Base-by-base conservation (phyloP, 2,113 vertebrate genomes). In the Lutjanus erythropterus region DNA sequence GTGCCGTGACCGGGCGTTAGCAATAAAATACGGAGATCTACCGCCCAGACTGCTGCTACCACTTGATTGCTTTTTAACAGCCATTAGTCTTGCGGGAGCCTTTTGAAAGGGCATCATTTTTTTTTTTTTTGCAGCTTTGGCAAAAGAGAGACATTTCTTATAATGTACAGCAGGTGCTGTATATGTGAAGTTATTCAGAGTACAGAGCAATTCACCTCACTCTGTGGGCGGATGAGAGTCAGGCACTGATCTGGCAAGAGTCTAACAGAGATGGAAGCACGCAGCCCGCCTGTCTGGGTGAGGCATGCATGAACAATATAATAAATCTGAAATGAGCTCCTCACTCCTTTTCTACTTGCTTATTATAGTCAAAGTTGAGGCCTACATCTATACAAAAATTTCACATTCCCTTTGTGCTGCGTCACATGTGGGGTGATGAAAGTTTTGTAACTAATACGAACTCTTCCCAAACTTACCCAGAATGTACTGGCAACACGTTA, bases 11-110 rank as follows among this genome's bases (percentile, higher is more conserved):
- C 68, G 37, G 83, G 76, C 78, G 74, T 88, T 82, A 85, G 91
- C 92, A 89, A 93, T 94, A 95, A 94, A 93, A 89, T 41, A 85
- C 81, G 33, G 69, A 90, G 93, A 94, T 94, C 85, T 92, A 94
- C 84, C 44, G 81, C 85, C 66, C 79, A 67, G 72, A 83, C 86
- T 65, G 86, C 89, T 72, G 88, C 82, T 86, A 85, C 74, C 85
- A 76, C 91, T 88, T 93, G 89, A 94, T 94, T 93, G 86, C 92
- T 92, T 94, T 91, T 91, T 90, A 94, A 92, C 86, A 80, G 82
- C 92, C 92, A 93, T 95, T 92, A 89, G 90, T 93, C 90, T 88
- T 86, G 83, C 68, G 4, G 84, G 44, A 61, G 69, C 70, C 35
- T 71, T 78, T 78, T 87, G 74, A 86, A 86, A 78, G 72, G 47